These are phyloP conservation scores for Loripinus fragilis DNA, from an alignment of 2,888 invertebrate genomes.

Conservation along the genomic window DNA sequence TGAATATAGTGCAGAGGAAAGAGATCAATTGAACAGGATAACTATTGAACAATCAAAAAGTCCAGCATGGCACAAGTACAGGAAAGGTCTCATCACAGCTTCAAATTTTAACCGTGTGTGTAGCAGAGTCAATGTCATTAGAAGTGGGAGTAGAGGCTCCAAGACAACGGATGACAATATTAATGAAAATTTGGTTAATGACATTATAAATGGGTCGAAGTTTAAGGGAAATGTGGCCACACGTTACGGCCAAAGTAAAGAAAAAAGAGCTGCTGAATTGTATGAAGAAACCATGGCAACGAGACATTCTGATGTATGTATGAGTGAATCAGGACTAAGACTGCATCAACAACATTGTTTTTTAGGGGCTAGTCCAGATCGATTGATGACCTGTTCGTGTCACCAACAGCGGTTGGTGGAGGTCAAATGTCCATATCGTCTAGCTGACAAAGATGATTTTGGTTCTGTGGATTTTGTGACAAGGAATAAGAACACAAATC, in stretches of 20 bases:
- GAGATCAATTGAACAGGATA: background rate
- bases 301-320: background rate
- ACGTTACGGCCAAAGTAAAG: constrained; percentile 26
- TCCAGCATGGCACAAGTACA: too few relatives aligned
- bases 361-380: constrained; percentile 27
- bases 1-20: background rate
- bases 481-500: background rate
- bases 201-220: constrained; percentile 1
- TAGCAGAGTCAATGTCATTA: background rate
- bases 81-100: too few relatives aligned
- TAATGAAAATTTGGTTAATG: constrained; percentile 21
- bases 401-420: constrained; percentile 28
- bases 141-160: background rate
- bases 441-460: background rate
- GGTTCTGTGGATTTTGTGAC: constrained; percentile 13
- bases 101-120: constrained; percentile 9
- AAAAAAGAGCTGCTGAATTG: constrained; percentile 6
- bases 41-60: constrained; percentile 20
- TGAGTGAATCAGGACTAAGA: constrained; percentile 25
- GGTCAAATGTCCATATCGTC: constrained; percentile 30
- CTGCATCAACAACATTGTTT: background rate
- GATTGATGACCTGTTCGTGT: constrained; percentile 28
- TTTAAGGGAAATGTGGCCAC: constrained; percentile 29
- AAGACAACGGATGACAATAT: background rate
- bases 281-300: background rate